These are phyloP conservation scores for Conistra vaccinii DNA, from an alignment of 2,888 invertebrate genomes.

Conservation along the genomic window DNA sequence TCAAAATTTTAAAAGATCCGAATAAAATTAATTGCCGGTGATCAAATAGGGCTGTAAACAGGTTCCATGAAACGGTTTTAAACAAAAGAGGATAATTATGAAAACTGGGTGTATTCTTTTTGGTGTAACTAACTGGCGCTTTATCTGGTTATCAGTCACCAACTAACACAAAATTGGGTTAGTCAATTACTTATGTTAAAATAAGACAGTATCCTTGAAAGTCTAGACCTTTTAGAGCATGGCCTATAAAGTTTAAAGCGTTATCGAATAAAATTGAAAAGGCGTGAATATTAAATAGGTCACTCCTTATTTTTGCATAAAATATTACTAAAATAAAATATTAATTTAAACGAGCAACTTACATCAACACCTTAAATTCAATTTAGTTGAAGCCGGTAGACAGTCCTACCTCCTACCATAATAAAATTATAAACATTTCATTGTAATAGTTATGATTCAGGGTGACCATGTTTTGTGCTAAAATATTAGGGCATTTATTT, in stretches of 20 bases:
- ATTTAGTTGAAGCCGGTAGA: constrained; percentile 1
- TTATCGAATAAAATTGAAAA: not conserved
- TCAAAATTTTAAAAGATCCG: too few relatives aligned
- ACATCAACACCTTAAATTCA: not conserved
- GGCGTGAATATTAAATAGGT: not conserved
- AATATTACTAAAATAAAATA: not conserved
- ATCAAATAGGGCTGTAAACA: too few relatives aligned
- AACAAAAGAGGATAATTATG: too few relatives aligned
- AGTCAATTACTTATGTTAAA: constrained; percentile 9
- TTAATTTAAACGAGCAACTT: not conserved
- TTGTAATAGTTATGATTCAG: not conserved
- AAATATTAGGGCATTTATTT: not conserved
- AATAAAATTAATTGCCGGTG: too few relatives aligned
- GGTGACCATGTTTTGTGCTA: not conserved
- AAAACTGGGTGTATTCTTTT: not conserved
- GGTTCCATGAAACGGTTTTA: too few relatives aligned
- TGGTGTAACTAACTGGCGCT: too few relatives aligned
- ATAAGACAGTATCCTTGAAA: not conserved
- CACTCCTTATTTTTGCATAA: not conserved
- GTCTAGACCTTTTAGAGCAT: not conserved
- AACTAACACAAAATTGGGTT: not conserved
- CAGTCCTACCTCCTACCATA: not conserved
- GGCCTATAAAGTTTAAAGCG: not conserved
- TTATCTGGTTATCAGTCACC: not conserved
- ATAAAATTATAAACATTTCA: constrained; percentile 16